These are phyloP conservation scores for Polyommatus iphigenia DNA, from an alignment of 2,888 invertebrate species.

Conservation along the genomic window DNA sequence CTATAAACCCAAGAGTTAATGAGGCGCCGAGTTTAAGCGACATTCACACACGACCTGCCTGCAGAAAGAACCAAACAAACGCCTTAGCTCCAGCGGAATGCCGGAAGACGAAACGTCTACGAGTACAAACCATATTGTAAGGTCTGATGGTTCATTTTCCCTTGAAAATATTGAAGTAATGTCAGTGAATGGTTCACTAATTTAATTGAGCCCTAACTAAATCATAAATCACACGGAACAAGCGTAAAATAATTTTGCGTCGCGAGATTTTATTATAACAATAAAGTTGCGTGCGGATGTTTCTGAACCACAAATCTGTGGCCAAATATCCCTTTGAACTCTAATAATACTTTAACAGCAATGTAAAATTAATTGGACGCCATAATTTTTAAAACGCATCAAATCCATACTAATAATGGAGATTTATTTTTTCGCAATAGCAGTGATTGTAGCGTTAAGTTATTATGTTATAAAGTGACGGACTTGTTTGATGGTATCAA, in stretches of 20 bases:
- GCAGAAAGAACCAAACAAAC: slow-evolving; percentile 1
- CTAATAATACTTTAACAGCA: slow-evolving; percentile 45
- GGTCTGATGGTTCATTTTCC: background rate
- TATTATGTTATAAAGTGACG: background rate
- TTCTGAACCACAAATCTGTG: slow-evolving; percentile 60
- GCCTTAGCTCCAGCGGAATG: slow-evolving; percentile 1
- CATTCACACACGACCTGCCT: slow-evolving; percentile 6
- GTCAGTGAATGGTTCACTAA: slow-evolving; percentile 11
- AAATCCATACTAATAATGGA: background rate
- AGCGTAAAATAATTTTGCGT: slow-evolving; percentile 59
- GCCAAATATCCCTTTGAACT: slow-evolving; percentile 59
- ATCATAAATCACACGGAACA: slow-evolving; percentile 58
- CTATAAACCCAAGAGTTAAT: slow-evolving; percentile 50
- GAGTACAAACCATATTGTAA: background rate
- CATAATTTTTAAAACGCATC: slow-evolving; percentile 31
- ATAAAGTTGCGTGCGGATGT: slow-evolving; percentile 58
- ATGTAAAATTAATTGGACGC: slow-evolving; percentile 41
- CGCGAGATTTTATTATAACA: slow-evolving; percentile 63
- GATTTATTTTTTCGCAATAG: slow-evolving; percentile 7
- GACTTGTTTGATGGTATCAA: too few species aligned
- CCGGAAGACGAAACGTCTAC: background rate
- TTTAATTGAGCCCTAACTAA: slow-evolving; percentile 17
- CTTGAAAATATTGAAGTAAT: background rate
- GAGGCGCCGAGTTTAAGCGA: slow-evolving; percentile 46
- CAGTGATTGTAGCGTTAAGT: background rate